These are phyloP conservation scores for Malurus elegans DNA, from an alignment of 2,113 vertebrate species.

Conservation along the genomic window DNA sequence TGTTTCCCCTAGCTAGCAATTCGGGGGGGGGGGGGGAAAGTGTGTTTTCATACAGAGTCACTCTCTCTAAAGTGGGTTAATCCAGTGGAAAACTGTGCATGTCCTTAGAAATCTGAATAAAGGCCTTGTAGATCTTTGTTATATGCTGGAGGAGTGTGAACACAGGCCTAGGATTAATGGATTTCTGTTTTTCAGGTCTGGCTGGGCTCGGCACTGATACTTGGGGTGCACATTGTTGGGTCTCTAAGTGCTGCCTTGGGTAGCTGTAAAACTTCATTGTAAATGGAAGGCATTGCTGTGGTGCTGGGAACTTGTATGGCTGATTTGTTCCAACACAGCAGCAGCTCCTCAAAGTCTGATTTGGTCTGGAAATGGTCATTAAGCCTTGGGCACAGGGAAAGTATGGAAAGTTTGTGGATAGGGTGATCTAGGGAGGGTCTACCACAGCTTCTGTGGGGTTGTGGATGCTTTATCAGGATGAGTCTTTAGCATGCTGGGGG, in stretches of 20 bases:
- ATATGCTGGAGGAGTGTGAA: neutral
- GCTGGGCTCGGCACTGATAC: neutral
- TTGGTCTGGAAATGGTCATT: neutral
- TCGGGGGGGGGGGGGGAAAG: neutral
- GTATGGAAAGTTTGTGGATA: neutral
- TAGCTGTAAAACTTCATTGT: neutral
- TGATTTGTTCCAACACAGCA: neutral
- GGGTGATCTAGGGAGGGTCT: neutral
- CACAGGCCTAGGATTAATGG: neutral
- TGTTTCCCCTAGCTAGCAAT: neutral
- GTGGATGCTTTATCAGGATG: neutral
- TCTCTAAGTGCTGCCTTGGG: neutral
- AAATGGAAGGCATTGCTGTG: neutral
- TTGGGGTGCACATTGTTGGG: neutral
- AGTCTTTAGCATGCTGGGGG: neutral
- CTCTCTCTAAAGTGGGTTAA: neutral
- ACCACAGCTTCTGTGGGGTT: neutral
- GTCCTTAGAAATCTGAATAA: neutral
- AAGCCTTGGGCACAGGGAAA: neutral
- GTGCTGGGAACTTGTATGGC: neutral
- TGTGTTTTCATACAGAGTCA: neutral
- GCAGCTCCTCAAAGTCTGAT: neutral
- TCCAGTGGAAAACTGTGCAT: neutral
- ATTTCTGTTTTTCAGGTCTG: neutral
- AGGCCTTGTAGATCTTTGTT: neutral